Base-by-base conservation (phyloP, 2,113 vertebrate species). In the Brienomyrus longianalis region DNA sequence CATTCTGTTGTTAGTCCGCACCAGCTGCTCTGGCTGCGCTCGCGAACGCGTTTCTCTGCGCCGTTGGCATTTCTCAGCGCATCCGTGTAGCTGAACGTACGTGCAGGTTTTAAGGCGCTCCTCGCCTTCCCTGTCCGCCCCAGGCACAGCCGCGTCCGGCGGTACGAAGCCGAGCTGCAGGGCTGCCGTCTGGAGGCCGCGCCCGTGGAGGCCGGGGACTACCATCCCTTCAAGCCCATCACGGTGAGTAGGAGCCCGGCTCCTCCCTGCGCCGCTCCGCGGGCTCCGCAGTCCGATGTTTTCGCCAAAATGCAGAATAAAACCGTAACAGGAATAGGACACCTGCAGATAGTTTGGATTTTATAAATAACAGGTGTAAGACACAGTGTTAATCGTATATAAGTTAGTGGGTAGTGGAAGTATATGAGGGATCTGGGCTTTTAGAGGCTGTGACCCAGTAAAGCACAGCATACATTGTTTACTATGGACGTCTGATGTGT, bases 191-290 rank as follows among this genome's bases (percentile, higher is more conserved):
- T 96, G 91, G 98, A 98, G 88, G 91, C 91, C 0, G 39, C 39
- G 39, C 39, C 39, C 39, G 90, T 99, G 50, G 97, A 99, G 56
- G 96, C 97, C 92, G 97, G 97, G 0, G 98, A 99, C 89, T 98
- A 97, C 90, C 98, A 99, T 89, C 98, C 98, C 0, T 96, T 99
- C 77, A 99, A 99, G 91, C 96, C 97, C 88, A 99, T 99, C 91
- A 98, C 96, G 59, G 97, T 98, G 92, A 95, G 98, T 96, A 90
- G 43, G n/a, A 15, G 59, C 15, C 3, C n/a, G 59, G 70, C 27
- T 70, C 9, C n/a, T 27, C 66, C 11, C 66, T 9, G 27, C 27
- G 23, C n/a, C 23, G 62, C 2, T 70, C 62, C 17, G 52, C 19
- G 52, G n/a, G 62, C 62, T 70, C 62, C 5, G 66, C 13, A 43